Percentiles rank a stretch among this genome's conserved stretches.
Conservation (phyloP, 2,113 vertebrate genomes). For the Stercorarius parasiticus region DNA sequence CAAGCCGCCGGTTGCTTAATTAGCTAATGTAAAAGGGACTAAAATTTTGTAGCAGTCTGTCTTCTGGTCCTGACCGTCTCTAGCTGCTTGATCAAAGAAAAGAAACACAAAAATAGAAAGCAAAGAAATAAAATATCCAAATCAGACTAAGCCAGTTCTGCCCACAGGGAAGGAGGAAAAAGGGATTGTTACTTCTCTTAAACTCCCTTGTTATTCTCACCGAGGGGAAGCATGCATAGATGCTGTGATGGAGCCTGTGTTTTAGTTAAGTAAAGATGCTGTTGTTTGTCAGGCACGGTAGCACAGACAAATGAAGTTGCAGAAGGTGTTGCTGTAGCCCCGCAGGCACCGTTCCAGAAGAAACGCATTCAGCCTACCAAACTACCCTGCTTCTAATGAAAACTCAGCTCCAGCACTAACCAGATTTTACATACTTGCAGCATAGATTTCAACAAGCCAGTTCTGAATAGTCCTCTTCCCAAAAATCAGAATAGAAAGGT, state of each 20-base stretch:
- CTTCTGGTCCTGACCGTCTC: background rate
- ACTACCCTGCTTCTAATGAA: background rate
- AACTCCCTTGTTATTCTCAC: background rate
- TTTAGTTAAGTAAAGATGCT: background rate
- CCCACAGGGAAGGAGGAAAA: background rate
- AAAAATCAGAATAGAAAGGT: background rate
- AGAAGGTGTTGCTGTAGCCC: background rate
- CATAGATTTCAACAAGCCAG: background rate
- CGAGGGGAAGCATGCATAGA: background rate
- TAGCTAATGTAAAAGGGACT: background rate
- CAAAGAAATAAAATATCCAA: background rate
- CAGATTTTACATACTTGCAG: accelerated
- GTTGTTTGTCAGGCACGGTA: background rate
- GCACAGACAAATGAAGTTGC: background rate
- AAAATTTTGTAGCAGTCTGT: background rate
- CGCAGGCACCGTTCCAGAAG: background rate
- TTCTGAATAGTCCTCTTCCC: background rate
- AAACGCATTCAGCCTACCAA: background rate
- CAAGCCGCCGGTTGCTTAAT: background rate
- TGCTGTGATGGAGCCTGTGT: background rate
- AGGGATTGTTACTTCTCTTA: background rate
- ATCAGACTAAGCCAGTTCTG: background rate
- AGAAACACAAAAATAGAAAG: background rate
- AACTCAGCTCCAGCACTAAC: background rate
- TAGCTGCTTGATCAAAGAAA: background rate